Base-by-base conservation (phyloP, 2,113 vertebrate species). In the Reinhardtius hippoglossoides region DNA sequence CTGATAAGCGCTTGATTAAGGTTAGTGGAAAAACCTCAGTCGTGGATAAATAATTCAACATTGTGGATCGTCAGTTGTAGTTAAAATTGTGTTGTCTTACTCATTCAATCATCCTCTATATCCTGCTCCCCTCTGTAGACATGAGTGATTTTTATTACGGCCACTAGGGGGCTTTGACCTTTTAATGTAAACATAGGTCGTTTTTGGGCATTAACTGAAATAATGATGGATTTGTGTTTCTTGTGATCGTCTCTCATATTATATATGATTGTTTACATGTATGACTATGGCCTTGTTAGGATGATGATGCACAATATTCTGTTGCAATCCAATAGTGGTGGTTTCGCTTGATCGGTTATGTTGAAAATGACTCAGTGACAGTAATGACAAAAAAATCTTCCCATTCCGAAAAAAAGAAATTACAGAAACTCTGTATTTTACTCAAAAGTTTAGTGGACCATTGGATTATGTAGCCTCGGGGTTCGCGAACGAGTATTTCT, bases 381-480 rank as follows among this genome's bases (percentile, higher is more conserved):
- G 24, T 27, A 59, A 9, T 14, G 12, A 52, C 26, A 67, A 24
- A 68, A 68, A n/a, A 42, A 12, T 13, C 37, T 40, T 40, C 9
- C 37, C 31, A 31, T 37, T 50, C 1, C 3, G 1, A 0, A 15
- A 42, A 44, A 55, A 71, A 21, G 35, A 68, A 78, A 71, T n/a
- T 81, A 24, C 63, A 21, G 20, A 80, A 82, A 78, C 37, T 58
- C 56, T 55, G 24, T 62, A 24, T 15, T 54, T 48, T 70, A 42
- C 50, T 69, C 9, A 69, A 52, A 86, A 40, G 63, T 77, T 74
- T 66, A 50, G 21, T 56, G 46, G 69, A 70, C 55, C 57, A 74
- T 42, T 58, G 71, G 59, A 64, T 82, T 88, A 66, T 64, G 59
- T 84, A 71, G 80, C 74, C 79, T 79, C 31, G 3, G 79, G 83